Evolutionary conservation across 2,888 invertebrate species (phyloP).

Genomic region (Acanthosoma haemorrhoidale): DNA sequence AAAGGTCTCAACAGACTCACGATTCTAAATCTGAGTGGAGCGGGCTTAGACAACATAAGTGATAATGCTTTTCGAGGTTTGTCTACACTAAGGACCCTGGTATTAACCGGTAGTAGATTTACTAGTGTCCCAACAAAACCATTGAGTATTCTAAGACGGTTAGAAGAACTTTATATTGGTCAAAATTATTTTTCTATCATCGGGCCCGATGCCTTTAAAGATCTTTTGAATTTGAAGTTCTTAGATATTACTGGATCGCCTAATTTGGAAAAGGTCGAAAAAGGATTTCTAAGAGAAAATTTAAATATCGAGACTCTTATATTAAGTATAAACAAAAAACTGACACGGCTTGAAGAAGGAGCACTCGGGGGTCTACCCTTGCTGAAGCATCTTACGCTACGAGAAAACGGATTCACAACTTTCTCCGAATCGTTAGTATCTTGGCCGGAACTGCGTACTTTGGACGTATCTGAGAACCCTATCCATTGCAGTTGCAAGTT

Average conservation of each 20-base stretch:
- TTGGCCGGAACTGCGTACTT: slow-evolving; percentile 67
- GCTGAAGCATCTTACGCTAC: slow-evolving; percentile 66
- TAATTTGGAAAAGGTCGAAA: slow-evolving; percentile 64
- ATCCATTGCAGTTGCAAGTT: slow-evolving; percentile 74
- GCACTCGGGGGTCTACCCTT: slow-evolving; percentile 73
- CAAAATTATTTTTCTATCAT: slow-evolving; percentile 72
- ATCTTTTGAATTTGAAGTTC: slow-evolving; percentile 67
- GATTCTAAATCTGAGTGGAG: slow-evolving; percentile 72
- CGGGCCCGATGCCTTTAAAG: slow-evolving; percentile 65
- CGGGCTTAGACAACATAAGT: slow-evolving; percentile 72
- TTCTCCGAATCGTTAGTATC: slow-evolving; percentile 74
- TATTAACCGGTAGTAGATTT: slow-evolving; percentile 74
- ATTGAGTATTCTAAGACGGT: slow-evolving; percentile 61
- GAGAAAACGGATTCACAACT: slow-evolving; percentile 70
- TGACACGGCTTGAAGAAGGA: slow-evolving; percentile 67
- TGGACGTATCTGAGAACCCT: slow-evolving; percentile 79
- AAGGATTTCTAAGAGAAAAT: slow-evolving; percentile 73
- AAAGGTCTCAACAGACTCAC: slow-evolving; percentile 67
- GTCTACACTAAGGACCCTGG: slow-evolving; percentile 67
- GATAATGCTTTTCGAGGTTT: slow-evolving; percentile 70
- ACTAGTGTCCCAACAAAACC: slow-evolving; percentile 69
- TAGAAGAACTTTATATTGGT: slow-evolving; percentile 76
- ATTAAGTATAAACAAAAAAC: slow-evolving; percentile 69
- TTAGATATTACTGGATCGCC: slow-evolving; percentile 75
- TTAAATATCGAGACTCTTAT: slow-evolving; percentile 72